Evolutionary conservation across 2,797 vertebrate genomes (phyloP).

Genomic region (Pipistrellus pipistrellus): DNA sequence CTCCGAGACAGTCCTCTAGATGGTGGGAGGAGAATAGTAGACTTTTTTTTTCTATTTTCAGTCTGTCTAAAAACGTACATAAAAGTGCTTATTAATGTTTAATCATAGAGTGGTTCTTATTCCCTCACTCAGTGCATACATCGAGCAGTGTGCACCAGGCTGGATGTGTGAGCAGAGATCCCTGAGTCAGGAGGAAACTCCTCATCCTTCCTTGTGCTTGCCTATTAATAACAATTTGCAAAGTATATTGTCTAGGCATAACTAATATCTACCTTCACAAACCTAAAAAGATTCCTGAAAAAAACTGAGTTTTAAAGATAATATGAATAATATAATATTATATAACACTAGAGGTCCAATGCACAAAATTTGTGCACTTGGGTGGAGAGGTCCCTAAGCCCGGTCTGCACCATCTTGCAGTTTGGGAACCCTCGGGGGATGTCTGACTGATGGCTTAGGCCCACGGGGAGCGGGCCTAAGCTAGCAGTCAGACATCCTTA

Average conservation of each 20-base stretch:
- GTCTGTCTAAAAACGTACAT: conserved; percentile 1
- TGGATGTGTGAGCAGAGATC: background rate
- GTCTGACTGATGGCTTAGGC: too few relatives aligned
- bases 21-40: background rate
- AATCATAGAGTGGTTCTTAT: background rate
- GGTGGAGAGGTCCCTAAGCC: too few relatives aligned
- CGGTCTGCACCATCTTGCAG: too few relatives aligned
- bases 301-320: background rate
- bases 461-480: too few relatives aligned
- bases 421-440: too few relatives aligned
- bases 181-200: background rate
- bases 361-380: too few relatives aligned
- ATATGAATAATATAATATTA: background rate
- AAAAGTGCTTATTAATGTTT: background rate
- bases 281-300: background rate
- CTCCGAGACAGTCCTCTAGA: background rate
- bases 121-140: background rate
- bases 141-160: fast-evolving
- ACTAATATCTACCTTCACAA: background rate
- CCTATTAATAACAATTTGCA: background rate
- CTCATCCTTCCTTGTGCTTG: background rate
- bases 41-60: background rate
- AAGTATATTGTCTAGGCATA: background rate
- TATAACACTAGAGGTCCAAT: too few relatives aligned
- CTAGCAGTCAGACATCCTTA: too few relatives aligned